Conservation (phyloP, 2,888 invertebrate species). For the Plutella xylostella region DNA sequence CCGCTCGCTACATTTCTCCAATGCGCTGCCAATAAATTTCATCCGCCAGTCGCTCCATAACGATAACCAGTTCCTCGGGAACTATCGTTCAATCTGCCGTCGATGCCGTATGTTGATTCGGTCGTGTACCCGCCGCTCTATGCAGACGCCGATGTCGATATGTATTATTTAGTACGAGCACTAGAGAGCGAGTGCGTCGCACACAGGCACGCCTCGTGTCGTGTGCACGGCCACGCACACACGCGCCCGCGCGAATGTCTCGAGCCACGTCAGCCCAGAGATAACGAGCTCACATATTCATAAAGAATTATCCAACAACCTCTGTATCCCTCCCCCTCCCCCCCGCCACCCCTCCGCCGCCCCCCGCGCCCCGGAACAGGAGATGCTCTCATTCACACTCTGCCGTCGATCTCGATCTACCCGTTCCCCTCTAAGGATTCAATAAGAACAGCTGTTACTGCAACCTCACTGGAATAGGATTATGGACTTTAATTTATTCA, state of each 20-base stretch:
- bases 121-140: slow-evolving; percentile 67
- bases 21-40: slow-evolving; percentile 69
- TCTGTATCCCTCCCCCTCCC: slow-evolving; percentile 40
- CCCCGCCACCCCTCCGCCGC: slow-evolving; percentile 34
- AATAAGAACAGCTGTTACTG: slow-evolving; percentile 44
- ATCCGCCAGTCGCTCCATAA: slow-evolving; percentile 69
- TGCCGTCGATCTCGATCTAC: slow-evolving; percentile 60
- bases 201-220: slow-evolving; percentile 25
- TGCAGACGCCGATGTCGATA: slow-evolving; percentile 63
- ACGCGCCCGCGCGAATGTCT: slow-evolving; percentile 35
- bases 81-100: slow-evolving; percentile 70
- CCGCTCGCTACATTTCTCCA: slow-evolving; percentile 70
- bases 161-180: slow-evolving; percentile 65
- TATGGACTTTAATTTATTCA: slow-evolving; percentile 68
- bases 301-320: slow-evolving; percentile 65
- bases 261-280: slow-evolving; percentile 50
- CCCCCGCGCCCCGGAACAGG: slow-evolving; percentile 41
- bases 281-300: slow-evolving; percentile 70
- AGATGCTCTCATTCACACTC: slow-evolving; percentile 68
- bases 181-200: slow-evolving; percentile 37
- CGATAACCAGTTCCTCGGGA: slow-evolving; percentile 70
- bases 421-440: slow-evolving; percentile 56
- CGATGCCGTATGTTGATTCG: slow-evolving; percentile 70
- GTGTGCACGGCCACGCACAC: slow-evolving; percentile 30
- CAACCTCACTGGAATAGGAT: slow-evolving; percentile 45